phyloP scores from a whole-genome alignment of 2,797 vertebrate species.

The Gastrophryne carolinensis region DNA sequence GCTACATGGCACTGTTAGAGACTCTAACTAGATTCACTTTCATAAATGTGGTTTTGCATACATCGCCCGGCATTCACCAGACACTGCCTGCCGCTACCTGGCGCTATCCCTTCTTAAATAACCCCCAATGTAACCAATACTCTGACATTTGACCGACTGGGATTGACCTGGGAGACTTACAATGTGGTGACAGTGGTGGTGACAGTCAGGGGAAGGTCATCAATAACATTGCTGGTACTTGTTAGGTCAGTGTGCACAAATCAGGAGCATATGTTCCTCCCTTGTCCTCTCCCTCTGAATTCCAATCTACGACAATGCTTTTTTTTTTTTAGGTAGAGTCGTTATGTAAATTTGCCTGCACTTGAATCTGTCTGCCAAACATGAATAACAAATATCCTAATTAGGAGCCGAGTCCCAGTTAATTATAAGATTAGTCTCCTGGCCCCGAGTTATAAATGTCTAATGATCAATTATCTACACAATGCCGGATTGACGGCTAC shows the following conservation, averaged over 20 bases:
- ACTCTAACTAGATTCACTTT: too few relatives aligned
- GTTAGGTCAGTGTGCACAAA: not conserved
- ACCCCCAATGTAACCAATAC: not conserved
- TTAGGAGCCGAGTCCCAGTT: constrained; percentile 43
- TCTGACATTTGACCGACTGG: not conserved
- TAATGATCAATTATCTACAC: constrained; percentile 39
- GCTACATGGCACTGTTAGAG: too few relatives aligned
- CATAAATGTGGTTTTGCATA: too few relatives aligned
- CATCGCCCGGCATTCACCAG: too few relatives aligned
- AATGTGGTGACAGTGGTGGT: not conserved
- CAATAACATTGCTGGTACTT: not conserved
- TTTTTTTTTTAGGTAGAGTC: constrained; percentile 16
- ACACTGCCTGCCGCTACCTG: too few relatives aligned
- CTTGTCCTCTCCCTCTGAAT: not conserved
- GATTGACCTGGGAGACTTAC: not conserved
- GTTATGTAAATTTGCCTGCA: constrained; percentile 25
- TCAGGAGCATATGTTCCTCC: constrained; percentile 6
- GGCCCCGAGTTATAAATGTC: constrained; percentile 32
- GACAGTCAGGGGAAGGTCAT: constrained; percentile 7
- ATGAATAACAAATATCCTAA: constrained; percentile 43
- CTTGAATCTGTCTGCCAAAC: constrained; percentile 40
- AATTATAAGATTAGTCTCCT: constrained; percentile 48
- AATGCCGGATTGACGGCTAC: constrained; percentile 18
- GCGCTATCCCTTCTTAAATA: too few relatives aligned
- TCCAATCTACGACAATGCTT: not conserved